phyloP scores from a whole-genome alignment of 2,113 vertebrate species.

The Etheostoma spectabile region DNA sequence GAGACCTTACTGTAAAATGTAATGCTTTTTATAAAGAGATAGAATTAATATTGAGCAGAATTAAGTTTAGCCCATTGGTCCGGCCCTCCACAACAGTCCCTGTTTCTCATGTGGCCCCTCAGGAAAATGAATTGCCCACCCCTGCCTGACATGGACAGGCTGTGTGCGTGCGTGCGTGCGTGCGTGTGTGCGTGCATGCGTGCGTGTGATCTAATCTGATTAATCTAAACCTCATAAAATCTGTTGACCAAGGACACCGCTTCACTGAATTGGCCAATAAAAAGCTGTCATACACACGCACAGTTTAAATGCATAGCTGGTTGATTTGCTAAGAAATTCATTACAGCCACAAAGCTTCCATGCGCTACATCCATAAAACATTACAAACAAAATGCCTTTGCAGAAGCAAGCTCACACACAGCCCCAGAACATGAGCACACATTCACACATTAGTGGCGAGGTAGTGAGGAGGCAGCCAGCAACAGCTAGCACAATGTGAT shows the following conservation, averaged over 20 bases:
- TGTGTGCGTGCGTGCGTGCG: conserved; percentile 25
- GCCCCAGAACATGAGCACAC: not conserved
- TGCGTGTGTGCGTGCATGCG: conserved; percentile 11
- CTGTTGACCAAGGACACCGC: conserved; percentile 51
- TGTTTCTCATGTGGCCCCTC: too few species aligned
- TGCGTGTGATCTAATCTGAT: conserved; percentile 10
- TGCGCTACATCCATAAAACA: conserved; percentile 62
- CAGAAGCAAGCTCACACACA: conserved; percentile 15
- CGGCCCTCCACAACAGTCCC: too few species aligned
- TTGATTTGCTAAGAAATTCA: conserved; percentile 30
- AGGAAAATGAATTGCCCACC: too few species aligned
- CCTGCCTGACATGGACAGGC: not conserved
- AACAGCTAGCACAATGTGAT: conserved; percentile 31
- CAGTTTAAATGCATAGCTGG: conserved; percentile 28
- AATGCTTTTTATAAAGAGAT: too few species aligned
- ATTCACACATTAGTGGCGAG: conserved; percentile 23
- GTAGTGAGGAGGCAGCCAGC: conserved; percentile 9
- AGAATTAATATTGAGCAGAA: too few species aligned
- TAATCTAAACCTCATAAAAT: conserved; percentile 55
- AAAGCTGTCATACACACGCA: conserved; percentile 4
- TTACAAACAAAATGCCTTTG: conserved; percentile 50
- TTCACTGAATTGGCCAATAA: conserved; percentile 29
- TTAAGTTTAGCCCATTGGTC: too few species aligned
- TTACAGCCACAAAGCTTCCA: conserved; percentile 22
- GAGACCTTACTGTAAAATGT: too few species aligned